Evolutionary conservation across 2,113 vertebrate genomes (phyloP), one percentile per base, ranked within the genome.

Genomic region (Nipponia nippon): DNA sequence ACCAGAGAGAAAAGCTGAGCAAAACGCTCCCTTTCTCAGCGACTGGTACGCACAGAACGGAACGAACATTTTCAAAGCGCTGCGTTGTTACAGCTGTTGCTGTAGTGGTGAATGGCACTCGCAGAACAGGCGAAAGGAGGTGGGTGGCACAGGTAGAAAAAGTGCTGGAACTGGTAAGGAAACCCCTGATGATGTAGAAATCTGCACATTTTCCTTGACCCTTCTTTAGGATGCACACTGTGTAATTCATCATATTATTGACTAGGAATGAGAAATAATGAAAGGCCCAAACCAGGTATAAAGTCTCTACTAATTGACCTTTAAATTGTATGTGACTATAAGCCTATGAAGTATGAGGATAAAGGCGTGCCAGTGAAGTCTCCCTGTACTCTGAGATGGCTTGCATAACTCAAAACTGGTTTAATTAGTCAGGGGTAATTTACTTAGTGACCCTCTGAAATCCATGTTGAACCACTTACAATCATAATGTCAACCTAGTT

Each of bases 391-490:
- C 69, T n/a, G 49, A 53, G 62, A 91, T 42, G 49, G 70, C 83
- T 95, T 95, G 89, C 78, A 47, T 91, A 97, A 96, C 42, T 58
- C 81, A 65, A 92, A 94, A 96, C 69, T 94, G 53, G 87, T 96
- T 97, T 93, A 91, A 95, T 95, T 97, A 95, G 80, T 82, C 84
- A 47, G 49, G 29, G 8, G 11, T 77, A 95, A 94, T 91, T 96
- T 93, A 82, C 40, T 61, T 56, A 83, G 52, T 88, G 93, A 93
- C 91, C 83, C 75, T 93, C 66, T 83, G 75, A 96, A 93, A 93
- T 83, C 58, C 73, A 42, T 7, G 27, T 32, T 73, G 56, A 95
- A 49, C 53, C 70, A 96, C 52, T 56, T 72, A 38, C 13, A 52
- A 22, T 2, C 80, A 26, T 34, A 82, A 65, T 25, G 21, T 26